Conservation (phyloP, 1,140 invertebrate genomes). For the Pissodes strobi region DNA sequence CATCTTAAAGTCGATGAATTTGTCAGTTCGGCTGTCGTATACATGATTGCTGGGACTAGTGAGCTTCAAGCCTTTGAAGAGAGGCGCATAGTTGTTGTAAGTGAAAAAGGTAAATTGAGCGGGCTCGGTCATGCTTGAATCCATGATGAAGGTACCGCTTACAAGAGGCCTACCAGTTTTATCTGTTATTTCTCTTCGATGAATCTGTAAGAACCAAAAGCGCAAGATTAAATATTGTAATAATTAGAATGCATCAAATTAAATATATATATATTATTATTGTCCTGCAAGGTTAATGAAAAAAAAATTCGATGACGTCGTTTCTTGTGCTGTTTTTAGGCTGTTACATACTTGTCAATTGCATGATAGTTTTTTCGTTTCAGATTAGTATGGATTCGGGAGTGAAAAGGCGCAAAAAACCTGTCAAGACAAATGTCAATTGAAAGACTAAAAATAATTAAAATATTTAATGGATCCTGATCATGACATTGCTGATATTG, state of each 20-base stretch:
- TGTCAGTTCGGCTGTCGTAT: conserved; percentile 55
- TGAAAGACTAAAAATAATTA: no score
- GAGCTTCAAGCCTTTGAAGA: conserved; percentile 57
- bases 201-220: conserved; percentile 56
- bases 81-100: conserved; percentile 57
- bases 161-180: conserved; percentile 55
- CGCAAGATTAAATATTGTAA: not conserved
- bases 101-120: conserved; percentile 58
- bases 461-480: no score
- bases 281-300: not conserved
- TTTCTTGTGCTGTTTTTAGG: no score
- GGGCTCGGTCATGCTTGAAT: conserved; percentile 57
- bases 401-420: no score
- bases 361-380: no score
- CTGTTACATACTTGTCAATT: no score
- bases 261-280: not conserved
- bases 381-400: no score
- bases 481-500: no score
- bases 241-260: not conserved
- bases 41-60: conserved; percentile 57
- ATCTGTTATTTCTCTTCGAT: conserved; percentile 57
- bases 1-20: conserved; percentile 58
- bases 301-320: not conserved
- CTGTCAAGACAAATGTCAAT: no score
- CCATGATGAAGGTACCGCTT: conserved; percentile 59